Base-by-base conservation (phyloP, 2,113 vertebrate genomes). In the Mohoua ochrocephala region DNA sequence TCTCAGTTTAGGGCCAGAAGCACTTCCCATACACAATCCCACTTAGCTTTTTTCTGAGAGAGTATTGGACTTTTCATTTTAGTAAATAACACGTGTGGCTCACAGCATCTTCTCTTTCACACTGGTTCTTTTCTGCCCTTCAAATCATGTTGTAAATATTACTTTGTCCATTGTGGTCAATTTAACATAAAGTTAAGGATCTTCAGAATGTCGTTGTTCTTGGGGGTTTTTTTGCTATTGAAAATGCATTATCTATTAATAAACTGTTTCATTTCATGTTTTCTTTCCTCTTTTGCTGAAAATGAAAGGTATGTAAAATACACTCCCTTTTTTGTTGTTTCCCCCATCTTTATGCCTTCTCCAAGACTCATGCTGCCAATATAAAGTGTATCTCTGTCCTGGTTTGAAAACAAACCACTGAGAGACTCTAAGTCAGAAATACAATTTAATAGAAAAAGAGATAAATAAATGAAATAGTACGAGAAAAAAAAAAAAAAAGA, bases 301-400 rank as follows among this genome's bases (percentile, higher is more conserved):
- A 84, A 95, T 88, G 49, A 94, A 42, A 92, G 42, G 85, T 87
- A 92, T 79, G 70, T 76, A 95, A 96, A 96, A 82, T 17, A 75
- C 14, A 68, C 31, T 80, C n/a, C 33, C 10, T 37, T 41, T 79
- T 47, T 81, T 24, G 28, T 65, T 78, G 28, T 54, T 88, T 41
- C 15, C 23, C 49, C 16, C 49, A 19, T 42, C 31, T 77, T 89
- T 70, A 54, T 82, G 49, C 44, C 21, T 96, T 47, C 56, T 88
- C 15, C 53, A 75, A 54, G 70, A 49, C 37, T 85, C 86, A 74
- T 76, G 15, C 41, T 69, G 39, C 64, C 64, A 44, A 35, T 73
- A 89, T 68, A 71, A 95, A 74, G 20, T 63, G 57, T 91, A 60
- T 80, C 67, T 57, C n/a, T n/a, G n/a, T n/a, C n/a, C n/a, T n/a